A percentile compares a stretch with the other conserved stretches of the same genome.
phyloP scores from a whole-genome alignment of 2,888 invertebrate species.

The Tortrix viridana region DNA sequence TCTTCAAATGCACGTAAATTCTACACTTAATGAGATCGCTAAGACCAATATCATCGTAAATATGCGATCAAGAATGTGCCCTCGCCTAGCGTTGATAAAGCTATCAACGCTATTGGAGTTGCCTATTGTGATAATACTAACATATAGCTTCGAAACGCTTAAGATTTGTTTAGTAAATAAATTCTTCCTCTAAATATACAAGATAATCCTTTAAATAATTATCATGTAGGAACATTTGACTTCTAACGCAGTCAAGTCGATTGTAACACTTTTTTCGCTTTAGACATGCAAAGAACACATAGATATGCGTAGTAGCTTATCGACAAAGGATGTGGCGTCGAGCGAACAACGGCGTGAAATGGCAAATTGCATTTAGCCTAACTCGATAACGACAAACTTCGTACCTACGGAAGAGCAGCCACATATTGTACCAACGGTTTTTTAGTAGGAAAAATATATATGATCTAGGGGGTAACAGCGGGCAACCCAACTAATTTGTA shows the following conservation, averaged over 20 bases:
- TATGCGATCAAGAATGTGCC: slow-evolving; percentile 1
- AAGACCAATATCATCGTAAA: background rate
- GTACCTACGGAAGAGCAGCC: slow-evolving; percentile 32
- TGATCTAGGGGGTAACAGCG: slow-evolving; percentile 40
- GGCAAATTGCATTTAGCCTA: slow-evolving; percentile 70
- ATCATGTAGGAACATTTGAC: too few relatives aligned
- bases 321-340: slow-evolving; percentile 66
- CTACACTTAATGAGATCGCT: slow-evolving; percentile 57
- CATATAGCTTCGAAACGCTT: too few relatives aligned
- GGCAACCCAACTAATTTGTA: slow-evolving; percentile 62
- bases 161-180: too few relatives aligned
- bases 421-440: slow-evolving; percentile 38
- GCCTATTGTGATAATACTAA: too few relatives aligned
- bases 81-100: too few relatives aligned
- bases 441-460: slow-evolving; percentile 19
- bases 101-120: too few relatives aligned
- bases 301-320: slow-evolving; percentile 53
- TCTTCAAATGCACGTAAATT: slow-evolving; percentile 55
- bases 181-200: too few relatives aligned
- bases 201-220: too few relatives aligned
- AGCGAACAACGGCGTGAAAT: slow-evolving; percentile 56
- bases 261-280: background rate
- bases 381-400: slow-evolving; percentile 56
- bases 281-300: slow-evolving; percentile 19
- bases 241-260: too few relatives aligned